Evolutionary conservation across 2,888 invertebrate genomes (phyloP).

Genomic region (Lumbricus terrestris): DNA sequence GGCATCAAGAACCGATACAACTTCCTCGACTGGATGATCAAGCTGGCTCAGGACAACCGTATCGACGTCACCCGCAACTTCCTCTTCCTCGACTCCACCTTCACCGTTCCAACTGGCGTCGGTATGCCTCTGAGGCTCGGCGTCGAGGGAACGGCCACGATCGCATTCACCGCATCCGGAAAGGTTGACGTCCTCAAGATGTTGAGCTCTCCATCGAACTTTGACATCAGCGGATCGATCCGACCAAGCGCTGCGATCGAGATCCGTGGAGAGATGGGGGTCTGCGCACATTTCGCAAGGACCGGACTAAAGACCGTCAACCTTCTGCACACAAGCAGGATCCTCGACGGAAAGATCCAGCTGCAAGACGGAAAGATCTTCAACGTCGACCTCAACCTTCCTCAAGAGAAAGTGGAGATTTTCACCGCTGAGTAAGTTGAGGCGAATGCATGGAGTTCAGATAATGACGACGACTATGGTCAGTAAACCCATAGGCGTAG

Average conservation of each 20-base stretch:
- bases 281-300: constrained; percentile 76
- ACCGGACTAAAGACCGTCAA: constrained; percentile 82
- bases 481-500: too few species aligned
- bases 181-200: constrained; percentile 72
- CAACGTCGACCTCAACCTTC: constrained; percentile 75
- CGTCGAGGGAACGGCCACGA: constrained; percentile 80
- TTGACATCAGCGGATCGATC: constrained; percentile 76
- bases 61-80: constrained; percentile 73
- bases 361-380: constrained; percentile 71
- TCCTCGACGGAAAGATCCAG: constrained; percentile 73
- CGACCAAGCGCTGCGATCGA: constrained; percentile 81
- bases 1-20: constrained; percentile 56
- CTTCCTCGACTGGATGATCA: constrained; percentile 61
- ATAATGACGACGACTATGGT: not conserved
- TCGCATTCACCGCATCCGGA: constrained; percentile 79
- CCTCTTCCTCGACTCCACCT: constrained; percentile 83
- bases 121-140: constrained; percentile 83
- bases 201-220: constrained; percentile 62
- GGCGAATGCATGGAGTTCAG: not conserved
- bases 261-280: constrained; percentile 79
- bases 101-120: constrained; percentile 78
- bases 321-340: constrained; percentile 80
- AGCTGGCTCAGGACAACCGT: constrained; percentile 69
- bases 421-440: constrained; percentile 68
- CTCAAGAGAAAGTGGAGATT: constrained; percentile 81